Evolutionary conservation across 1,140 invertebrate genomes (phyloP).

Genomic region (Macrostomum lignano): DNA sequence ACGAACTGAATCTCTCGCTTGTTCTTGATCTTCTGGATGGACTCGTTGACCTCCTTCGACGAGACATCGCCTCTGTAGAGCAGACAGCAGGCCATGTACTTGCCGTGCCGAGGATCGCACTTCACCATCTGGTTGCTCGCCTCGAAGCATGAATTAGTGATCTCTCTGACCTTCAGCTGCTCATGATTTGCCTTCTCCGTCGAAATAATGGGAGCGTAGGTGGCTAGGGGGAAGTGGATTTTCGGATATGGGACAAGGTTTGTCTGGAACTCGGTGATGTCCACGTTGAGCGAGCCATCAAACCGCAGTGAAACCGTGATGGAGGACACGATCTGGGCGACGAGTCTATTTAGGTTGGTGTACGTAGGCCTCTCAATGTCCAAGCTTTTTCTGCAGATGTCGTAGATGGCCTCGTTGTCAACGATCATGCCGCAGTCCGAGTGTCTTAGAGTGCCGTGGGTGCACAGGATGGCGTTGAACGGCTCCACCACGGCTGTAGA

Average conservation of each 20-base stretch:
- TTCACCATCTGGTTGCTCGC: slow-evolving; percentile 57
- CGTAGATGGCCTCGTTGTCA: slow-evolving; percentile 11
- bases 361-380: slow-evolving; percentile 9
- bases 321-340: slow-evolving; percentile 24
- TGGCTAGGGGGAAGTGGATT: slow-evolving; percentile 43
- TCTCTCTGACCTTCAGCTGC: slow-evolving; percentile 38
- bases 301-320: slow-evolving; percentile 10
- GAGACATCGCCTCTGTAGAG: slow-evolving; percentile 46
- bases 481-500: slow-evolving; percentile 25
- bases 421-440: slow-evolving; percentile 46
- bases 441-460: slow-evolving; percentile 21
- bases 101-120: slow-evolving; percentile 28
- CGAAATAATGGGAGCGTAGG: slow-evolving; percentile 53
- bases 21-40: too few relatives aligned
- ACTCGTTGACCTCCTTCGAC: slow-evolving; percentile 12
- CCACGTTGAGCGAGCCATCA: slow-evolving; percentile 16
- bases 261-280: slow-evolving; percentile 17
- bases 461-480: slow-evolving; percentile 37
- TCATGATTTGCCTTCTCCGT: slow-evolving; percentile 60
- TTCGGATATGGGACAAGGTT: slow-evolving; percentile 26
- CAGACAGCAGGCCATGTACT: slow-evolving; percentile 51
- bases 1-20: slow-evolving; percentile 8
- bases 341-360: slow-evolving; percentile 3
- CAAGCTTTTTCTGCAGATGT: slow-evolving; percentile 32
- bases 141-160: slow-evolving; percentile 51